Evolutionary conservation across 2,888 invertebrate species (phyloP).

Genomic region (Erebia ligea): DNA sequence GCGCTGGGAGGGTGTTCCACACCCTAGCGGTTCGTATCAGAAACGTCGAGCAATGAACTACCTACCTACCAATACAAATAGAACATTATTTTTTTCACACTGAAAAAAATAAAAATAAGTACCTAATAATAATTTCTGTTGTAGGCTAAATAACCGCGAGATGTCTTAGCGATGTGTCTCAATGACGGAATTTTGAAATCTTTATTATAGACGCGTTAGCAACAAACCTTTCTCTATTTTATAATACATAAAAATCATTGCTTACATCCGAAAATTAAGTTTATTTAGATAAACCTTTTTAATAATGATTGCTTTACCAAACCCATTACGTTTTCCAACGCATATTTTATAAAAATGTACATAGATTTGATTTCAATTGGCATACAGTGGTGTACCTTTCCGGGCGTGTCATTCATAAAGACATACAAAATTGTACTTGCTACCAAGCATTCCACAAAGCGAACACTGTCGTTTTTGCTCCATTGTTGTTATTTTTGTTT

Average conservation of each 20-base stretch:
- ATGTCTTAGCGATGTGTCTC: too few relatives aligned
- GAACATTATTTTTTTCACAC: too few relatives aligned
- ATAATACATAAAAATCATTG: background rate
- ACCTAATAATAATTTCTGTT: too few relatives aligned
- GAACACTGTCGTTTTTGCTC: conserved; percentile 61
- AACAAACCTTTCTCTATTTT: too few relatives aligned
- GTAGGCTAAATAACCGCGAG: too few relatives aligned
- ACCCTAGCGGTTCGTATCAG: too few relatives aligned
- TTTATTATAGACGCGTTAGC: too few relatives aligned
- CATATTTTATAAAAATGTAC: background rate
- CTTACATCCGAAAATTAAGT: background rate
- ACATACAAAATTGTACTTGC: conserved; percentile 63
- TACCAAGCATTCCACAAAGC: conserved; percentile 62
- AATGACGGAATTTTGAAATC: too few relatives aligned
- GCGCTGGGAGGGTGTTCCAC: too few relatives aligned
- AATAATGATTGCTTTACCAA: background rate
- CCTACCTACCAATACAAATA: too few relatives aligned
- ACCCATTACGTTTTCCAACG: conserved; percentile 20
- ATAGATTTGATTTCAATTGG: conserved; percentile 27
- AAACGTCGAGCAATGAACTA: too few relatives aligned
- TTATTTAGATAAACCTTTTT: background rate
- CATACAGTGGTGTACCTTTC: conserved; percentile 56
- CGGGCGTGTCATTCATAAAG: conserved; percentile 61
- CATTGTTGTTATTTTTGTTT: conserved; percentile 63
- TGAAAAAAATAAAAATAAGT: too few relatives aligned